phyloP scores from a whole-genome alignment of 2,888 invertebrate genomes.

The Athetis lepigone region DNA sequence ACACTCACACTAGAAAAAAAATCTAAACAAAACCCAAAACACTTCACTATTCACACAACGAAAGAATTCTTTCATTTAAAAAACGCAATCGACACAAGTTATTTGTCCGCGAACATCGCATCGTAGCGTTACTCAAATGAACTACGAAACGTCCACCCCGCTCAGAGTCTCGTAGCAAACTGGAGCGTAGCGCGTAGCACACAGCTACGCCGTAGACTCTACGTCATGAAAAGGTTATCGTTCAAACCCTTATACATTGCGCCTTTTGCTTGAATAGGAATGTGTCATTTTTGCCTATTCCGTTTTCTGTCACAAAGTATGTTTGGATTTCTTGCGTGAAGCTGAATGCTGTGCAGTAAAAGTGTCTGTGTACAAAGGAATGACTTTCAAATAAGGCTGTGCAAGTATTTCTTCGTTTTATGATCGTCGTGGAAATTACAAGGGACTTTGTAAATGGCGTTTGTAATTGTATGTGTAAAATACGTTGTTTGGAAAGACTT shows the following conservation, averaged over 20 bases:
- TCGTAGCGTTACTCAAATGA: conserved; percentile 33
- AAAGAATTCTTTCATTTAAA: conserved; percentile 38
- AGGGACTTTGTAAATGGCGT: conserved; percentile 19
- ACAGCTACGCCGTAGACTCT: conserved; percentile 74
- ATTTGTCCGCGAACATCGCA: conserved; percentile 44
- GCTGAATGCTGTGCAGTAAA: conserved; percentile 67
- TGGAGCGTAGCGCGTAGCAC: conserved; percentile 76
- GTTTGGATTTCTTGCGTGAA: conserved; percentile 77
- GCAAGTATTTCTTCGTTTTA: conserved; percentile 45
- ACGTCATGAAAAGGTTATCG: conserved; percentile 85
- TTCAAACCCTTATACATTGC: conserved; percentile 84
- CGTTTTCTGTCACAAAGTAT: conserved; percentile 82
- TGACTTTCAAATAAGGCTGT: conserved; percentile 49
- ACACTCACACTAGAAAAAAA: conserved; percentile 41
- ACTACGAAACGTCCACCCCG: conserved; percentile 70
- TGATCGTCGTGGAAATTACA: conserved; percentile 39
- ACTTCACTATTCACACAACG: conserved; percentile 48
- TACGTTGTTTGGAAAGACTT: conserved; percentile 15
- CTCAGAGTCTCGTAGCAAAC: conserved; percentile 79
- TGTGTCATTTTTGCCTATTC: conserved; percentile 83
- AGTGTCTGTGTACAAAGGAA: conserved; percentile 57
- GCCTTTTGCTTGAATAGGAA: conserved; percentile 86
- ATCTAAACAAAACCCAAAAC: conserved; percentile 65
- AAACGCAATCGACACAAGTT: conserved; percentile 48
- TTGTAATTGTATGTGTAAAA: conserved; percentile 37